A percentile compares a stretch with the other conserved stretches of the same genome.
These are phyloP conservation scores for Axis porcinus DNA, from an alignment of 2,113 vertebrate genomes.

Conservation along the genomic window DNA sequence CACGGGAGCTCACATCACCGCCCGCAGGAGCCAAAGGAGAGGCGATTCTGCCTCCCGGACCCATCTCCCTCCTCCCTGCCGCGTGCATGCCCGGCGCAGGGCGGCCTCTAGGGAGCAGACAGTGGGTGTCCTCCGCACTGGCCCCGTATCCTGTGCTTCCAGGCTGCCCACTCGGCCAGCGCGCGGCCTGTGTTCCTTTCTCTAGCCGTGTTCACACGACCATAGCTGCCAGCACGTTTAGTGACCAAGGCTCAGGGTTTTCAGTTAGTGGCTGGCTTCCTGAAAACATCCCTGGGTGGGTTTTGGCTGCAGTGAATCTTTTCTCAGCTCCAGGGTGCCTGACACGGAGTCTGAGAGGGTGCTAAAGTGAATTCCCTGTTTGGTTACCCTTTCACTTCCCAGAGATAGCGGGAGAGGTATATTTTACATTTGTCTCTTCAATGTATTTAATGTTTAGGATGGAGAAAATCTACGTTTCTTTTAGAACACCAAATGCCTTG, in stretches of 20 bases:
- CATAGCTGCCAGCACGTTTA: neutral
- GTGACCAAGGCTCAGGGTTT: neutral
- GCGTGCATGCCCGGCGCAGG: fast-evolving
- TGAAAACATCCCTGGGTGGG: neutral
- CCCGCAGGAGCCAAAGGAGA: constrained; percentile 47
- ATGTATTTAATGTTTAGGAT: neutral
- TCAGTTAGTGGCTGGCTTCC: neutral
- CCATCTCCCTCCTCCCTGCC: constrained; percentile 36
- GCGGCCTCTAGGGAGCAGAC: neutral
- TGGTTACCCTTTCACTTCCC: neutral
- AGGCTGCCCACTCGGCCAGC: constrained; percentile 38
- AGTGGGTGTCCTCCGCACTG: constrained; percentile 5
- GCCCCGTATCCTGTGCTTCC: constrained; percentile 22
- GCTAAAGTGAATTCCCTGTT: neutral
- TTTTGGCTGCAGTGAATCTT: neutral
- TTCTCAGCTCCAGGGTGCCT: neutral
- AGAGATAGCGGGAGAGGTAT: neutral
- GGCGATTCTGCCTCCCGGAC: constrained; percentile 57
- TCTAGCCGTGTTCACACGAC: neutral
- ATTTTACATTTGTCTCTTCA: neutral
- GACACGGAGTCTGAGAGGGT: neutral
- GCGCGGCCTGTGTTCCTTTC: neutral
- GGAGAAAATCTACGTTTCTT: neutral
- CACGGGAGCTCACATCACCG: neutral
- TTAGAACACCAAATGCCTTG: neutral